These are phyloP conservation scores for Galbula dea DNA, from an alignment of 2,113 vertebrate species.

Conservation along the genomic window DNA sequence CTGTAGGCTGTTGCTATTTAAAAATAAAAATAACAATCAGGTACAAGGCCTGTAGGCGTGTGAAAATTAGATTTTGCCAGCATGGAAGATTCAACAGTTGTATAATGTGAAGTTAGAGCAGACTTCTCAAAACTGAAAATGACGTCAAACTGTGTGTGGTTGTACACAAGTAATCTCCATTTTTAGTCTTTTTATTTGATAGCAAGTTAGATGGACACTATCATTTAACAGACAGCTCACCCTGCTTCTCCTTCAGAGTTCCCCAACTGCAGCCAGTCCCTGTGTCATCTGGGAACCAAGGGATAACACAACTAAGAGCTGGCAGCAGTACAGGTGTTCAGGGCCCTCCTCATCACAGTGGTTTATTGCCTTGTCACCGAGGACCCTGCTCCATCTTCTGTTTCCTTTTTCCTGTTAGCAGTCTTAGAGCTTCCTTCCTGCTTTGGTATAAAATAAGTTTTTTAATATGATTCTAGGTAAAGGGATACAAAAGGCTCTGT, in stretches of 20 bases:
- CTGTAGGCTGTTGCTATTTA: background rate
- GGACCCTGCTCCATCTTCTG: background rate
- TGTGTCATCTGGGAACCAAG: background rate
- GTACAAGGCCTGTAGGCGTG: conserved; percentile 48
- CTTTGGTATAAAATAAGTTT: background rate
- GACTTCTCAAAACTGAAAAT: conserved; percentile 30
- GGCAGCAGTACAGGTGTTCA: background rate
- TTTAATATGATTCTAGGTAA: background rate
- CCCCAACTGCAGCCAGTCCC: background rate
- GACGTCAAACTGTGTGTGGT: conserved; percentile 13
- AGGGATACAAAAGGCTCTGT: background rate
- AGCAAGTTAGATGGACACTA: background rate
- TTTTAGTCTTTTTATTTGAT: conserved; percentile 19
- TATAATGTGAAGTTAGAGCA: conserved; percentile 40
- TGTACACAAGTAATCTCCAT: background rate
- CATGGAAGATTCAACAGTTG: conserved; percentile 25
- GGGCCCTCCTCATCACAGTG: background rate
- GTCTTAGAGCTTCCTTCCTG: background rate
- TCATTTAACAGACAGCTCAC: background rate
- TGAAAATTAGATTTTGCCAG: conserved; percentile 42
- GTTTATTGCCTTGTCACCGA: background rate
- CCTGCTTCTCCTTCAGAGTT: background rate
- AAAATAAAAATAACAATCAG: conserved; percentile 56
- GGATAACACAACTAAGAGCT: background rate
- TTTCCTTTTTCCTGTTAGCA: background rate